These are phyloP conservation scores for Spheniscus humboldti DNA, from an alignment of 2,797 vertebrate genomes.

Conservation along the genomic window DNA sequence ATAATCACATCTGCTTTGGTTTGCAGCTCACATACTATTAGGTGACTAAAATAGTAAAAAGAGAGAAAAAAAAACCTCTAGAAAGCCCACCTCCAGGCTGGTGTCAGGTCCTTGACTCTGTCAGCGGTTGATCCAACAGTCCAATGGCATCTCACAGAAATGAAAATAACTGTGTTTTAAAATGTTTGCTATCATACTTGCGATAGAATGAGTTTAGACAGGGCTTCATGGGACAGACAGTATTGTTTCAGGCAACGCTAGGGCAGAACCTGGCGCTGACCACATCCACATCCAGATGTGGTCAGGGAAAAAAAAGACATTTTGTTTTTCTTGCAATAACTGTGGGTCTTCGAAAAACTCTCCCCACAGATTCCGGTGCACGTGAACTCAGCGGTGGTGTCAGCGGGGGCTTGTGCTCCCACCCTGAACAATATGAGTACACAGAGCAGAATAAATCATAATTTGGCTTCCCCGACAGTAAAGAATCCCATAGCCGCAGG, in stretches of 20 bases:
- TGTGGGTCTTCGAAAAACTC: not conserved
- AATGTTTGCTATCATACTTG: not conserved
- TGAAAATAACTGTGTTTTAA: not conserved
- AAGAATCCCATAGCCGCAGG: not conserved
- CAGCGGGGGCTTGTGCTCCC: not conserved
- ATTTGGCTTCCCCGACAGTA: not conserved
- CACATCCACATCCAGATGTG: not conserved
- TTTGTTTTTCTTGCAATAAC: not conserved
- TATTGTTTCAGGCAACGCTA: not conserved
- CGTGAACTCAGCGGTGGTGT: not conserved
- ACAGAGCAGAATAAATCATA: not conserved
- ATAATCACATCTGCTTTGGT: conserved; percentile 17
- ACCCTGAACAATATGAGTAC: not conserved
- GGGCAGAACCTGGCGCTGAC: not conserved
- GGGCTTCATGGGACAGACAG: not conserved
- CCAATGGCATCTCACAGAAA: not conserved
- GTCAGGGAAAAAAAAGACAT: not conserved
- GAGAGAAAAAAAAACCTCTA: not conserved
- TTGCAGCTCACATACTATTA: not conserved
- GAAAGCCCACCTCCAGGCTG: not conserved
- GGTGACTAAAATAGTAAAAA: not conserved
- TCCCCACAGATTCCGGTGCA: not conserved
- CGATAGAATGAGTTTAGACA: not conserved
- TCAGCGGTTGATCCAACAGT: not conserved
- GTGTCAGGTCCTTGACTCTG: not conserved